Base-by-base conservation (phyloP, 2,797 vertebrate genomes). In the Anabas testudineus region DNA sequence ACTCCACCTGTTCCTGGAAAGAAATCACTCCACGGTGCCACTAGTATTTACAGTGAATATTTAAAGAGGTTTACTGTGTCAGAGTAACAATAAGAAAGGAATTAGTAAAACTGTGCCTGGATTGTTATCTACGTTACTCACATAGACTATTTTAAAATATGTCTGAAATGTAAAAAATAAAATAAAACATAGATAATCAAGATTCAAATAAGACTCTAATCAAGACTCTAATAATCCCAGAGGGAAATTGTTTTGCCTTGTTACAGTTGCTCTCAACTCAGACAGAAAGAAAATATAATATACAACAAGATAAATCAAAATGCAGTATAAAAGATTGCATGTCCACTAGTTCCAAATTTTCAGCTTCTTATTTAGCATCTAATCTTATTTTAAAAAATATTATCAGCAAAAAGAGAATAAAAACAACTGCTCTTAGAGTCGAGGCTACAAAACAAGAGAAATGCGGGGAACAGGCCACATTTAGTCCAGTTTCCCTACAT, bases 1-100 rank as follows among this genome's bases (percentile, higher is more conserved):
- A 61, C 66, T 21, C 80, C 80, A 81, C 86, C 86, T 88, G 85
- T 87, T 90, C 85, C 84, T 78, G 84, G 80, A 87, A 88, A 57
- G 73, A 71, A 43, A 84, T 89, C 83, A 80, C 67, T 78, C 46
- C 66, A 68, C 65, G 66, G 73, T 18, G 24, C 64, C 84, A 74
- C 45, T 60, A 68, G 67, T 65, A 53, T 84, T 85, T 66, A 64
- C 34, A 63, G 76, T 79, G 41, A 84, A 88, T 85, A 85, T 83
- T 88, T 87, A 65, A 86, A 80, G 70, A 79, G 39, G 15, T 18
- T 57, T 63, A 71, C 28, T 67, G 36, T 71, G 61, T 80, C 57
- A 36, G 64, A 57, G 48, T n/a, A 0, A 59, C 53, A 26, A 57
- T 51, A 32, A 53, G 42, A 59, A 56, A 59, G 43, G 43, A 49